Evolutionary conservation across 1,140 invertebrate genomes (phyloP).

Genomic region (Orchestia grillus): DNA sequence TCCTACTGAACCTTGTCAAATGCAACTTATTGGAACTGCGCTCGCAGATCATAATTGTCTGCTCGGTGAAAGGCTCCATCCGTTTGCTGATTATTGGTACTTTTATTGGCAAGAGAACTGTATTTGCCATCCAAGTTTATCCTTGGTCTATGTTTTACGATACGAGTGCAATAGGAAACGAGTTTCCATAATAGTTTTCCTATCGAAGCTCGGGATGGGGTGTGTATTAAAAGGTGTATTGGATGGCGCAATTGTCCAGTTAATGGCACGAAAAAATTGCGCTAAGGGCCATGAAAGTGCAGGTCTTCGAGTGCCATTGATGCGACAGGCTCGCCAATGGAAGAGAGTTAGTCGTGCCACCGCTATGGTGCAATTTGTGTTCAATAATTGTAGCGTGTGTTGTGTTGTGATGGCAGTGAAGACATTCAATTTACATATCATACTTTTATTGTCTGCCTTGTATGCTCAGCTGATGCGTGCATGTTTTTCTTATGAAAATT

Average conservation of each 20-base stretch:
- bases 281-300: neutral
- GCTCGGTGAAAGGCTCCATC: slow-evolving; percentile 52
- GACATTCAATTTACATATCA: neutral
- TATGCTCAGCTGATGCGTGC: neutral
- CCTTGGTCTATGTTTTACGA: slow-evolving; percentile 52
- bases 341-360: neutral
- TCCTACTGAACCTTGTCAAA: slow-evolving; percentile 46
- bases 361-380: neutral
- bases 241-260: slow-evolving; percentile 49
- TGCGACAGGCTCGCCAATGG: neutral
- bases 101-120: slow-evolving; percentile 41
- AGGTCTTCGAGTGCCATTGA: neutral
- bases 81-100: slow-evolving; percentile 53
- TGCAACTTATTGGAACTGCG: slow-evolving; percentile 45
- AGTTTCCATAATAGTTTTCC: slow-evolving; percentile 50
- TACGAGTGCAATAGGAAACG: slow-evolving; percentile 3
- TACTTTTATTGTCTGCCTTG: neutral
- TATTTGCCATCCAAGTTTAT: slow-evolving; percentile 53
- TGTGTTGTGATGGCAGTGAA: neutral
- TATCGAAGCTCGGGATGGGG: slow-evolving; percentile 42
- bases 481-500: neutral
- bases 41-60: slow-evolving; percentile 55
- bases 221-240: slow-evolving; percentile 42
- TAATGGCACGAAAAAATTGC: slow-evolving; percentile 42
- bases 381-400: neutral